Percentiles rank a stretch among this genome's conserved stretches.
Conservation (phyloP, 2,113 vertebrate species). For the Noctilio leporinus region DNA sequence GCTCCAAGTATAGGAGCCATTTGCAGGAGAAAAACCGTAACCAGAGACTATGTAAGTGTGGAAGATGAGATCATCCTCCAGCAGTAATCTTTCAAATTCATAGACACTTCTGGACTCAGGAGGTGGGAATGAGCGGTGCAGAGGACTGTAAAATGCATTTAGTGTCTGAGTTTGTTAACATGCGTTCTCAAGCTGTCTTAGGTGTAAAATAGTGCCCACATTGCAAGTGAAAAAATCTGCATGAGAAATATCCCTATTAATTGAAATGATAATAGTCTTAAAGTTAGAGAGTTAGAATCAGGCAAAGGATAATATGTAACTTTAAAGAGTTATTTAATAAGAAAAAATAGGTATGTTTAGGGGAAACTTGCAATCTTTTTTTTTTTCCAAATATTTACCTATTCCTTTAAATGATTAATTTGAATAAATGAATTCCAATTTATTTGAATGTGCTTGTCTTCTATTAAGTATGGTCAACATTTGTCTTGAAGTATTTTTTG, state of each 20-base stretch:
- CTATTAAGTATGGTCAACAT: neutral
- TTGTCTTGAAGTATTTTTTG: neutral
- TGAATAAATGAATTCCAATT: neutral
- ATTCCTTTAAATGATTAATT: neutral
- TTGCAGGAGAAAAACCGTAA: constrained; percentile 71
- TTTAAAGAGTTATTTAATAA: neutral
- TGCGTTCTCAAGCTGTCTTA: constrained; percentile 64
- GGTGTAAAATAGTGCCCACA: constrained; percentile 15
- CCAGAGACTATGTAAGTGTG: constrained; percentile 73
- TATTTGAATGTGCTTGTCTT: neutral
- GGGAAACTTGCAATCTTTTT: neutral
- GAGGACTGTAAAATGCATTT: constrained; percentile 76
- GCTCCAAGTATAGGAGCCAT: constrained; percentile 51
- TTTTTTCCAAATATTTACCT: neutral
- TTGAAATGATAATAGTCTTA: neutral
- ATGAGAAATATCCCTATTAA: constrained; percentile 1
- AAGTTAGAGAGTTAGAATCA: neutral
- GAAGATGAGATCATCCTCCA: constrained; percentile 77
- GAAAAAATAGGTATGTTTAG: neutral
- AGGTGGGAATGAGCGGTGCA: constrained; percentile 72
- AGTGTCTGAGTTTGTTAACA: constrained; percentile 67
- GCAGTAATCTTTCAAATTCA: constrained; percentile 71
- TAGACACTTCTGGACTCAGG: constrained; percentile 77
- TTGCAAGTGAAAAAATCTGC: constrained; percentile 20
- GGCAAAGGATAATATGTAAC: neutral